Evolutionary conservation across 2,113 vertebrate species (phyloP), one percentile per base, ranked within the genome.

Genomic region (Xyrauchen texanus): DNA sequence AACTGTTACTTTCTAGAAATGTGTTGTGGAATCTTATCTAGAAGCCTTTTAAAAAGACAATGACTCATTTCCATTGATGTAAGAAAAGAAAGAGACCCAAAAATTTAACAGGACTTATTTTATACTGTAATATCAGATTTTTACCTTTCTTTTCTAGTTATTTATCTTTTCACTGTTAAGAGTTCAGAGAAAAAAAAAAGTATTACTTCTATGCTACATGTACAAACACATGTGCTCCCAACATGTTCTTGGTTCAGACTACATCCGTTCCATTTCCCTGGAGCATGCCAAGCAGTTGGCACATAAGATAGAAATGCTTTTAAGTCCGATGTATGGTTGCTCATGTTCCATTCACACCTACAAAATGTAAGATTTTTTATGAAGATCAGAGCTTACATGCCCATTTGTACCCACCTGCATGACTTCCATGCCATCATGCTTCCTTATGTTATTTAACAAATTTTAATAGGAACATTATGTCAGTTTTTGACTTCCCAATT

Each of bases 351-450:
- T 78, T 73, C 64, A 49, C 53, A 80, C 60, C 57, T 76, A 11
- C 11, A 12, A 68, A 46, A 61, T 47, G 46, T 67, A 46, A 70
- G 70, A 3, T 7, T 45, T 83, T 83, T 80, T 76, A 66, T 65
- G 64, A 68, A 52, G 49, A 55, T 15, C 45, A 76, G 34, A 67
- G n/a, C 55, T 63, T 16, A 8, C 49, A 57, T 21, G 21, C 16
- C 16, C 63, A 74, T 45, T 69, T 64, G 68, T 60, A 68, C 64
- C 7, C n/a, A 70, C 8, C 60, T 66, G 16, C 16, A 21, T 63
- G 63, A 70, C 34, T 63, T 67, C 53, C n/a, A 34, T 42, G 52
- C n/a, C 2, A 47, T 62, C 15, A 49, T 2, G 15, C 7, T 6
- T 7, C 55, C 13, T 15, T 58, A n/a, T 11, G 6, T 58, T 58